Percentiles rank a stretch among this genome's conserved stretches.
Conservation (phyloP, 2,797 vertebrate species). For the Pitangus sulphuratus region DNA sequence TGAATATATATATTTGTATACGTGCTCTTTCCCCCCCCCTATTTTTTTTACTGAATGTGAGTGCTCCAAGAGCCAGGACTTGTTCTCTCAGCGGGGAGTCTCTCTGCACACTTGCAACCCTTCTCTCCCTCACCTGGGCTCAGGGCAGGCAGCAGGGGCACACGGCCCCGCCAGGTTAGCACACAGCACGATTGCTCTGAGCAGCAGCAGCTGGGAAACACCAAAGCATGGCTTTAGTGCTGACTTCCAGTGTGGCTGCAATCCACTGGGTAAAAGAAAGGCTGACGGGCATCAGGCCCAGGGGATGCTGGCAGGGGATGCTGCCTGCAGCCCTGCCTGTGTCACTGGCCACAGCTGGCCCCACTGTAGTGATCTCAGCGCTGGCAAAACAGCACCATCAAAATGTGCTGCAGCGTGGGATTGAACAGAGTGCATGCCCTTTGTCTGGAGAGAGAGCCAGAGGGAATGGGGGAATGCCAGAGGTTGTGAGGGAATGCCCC, state of each 20-base stretch:
- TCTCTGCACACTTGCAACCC: background rate
- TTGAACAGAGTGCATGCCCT: background rate
- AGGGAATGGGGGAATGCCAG: background rate
- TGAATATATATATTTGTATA: background rate
- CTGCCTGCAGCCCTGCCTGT: background rate
- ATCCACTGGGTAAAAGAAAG: background rate
- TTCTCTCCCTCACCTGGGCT: background rate
- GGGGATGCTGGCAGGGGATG: background rate
- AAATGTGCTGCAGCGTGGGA: background rate
- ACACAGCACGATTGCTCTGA: background rate
- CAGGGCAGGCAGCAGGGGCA: rapidly evolving
- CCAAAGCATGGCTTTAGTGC: background rate
- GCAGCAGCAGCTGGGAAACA: conserved; percentile 2
- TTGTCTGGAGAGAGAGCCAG: background rate
- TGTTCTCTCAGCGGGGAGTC: rapidly evolving
- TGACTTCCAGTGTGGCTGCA: background rate
- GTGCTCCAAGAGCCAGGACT: background rate
- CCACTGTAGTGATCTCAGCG: background rate
- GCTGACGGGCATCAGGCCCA: background rate
- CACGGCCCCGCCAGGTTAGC: background rate
- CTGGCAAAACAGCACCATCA: background rate
- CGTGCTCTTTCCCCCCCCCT: rapidly evolving
- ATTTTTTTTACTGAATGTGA: background rate
- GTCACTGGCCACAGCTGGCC: background rate
- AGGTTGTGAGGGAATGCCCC: background rate